Base-by-base conservation (phyloP, 2,888 invertebrate species). In the Drosophila longiperda region DNA sequence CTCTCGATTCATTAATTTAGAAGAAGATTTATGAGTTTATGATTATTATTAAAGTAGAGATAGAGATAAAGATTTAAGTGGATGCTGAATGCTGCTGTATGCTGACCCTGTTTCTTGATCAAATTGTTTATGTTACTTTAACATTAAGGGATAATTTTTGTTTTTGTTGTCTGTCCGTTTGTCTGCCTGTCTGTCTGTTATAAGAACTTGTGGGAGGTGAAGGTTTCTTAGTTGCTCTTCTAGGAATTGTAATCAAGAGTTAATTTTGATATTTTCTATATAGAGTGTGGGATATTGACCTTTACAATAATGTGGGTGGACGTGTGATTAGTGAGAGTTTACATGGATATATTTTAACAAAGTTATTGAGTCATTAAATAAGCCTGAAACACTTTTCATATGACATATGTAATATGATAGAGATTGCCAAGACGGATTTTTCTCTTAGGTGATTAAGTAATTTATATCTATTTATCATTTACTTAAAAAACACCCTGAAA, bases 1-100 rank as follows among this genome's bases (percentile, higher is more conserved):
- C 55, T 38, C 54, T 54, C 67, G 59, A 45, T 80, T 87, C 72
- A 73, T 84, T 87, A 82, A 84, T 84, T 54, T 69, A 54, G 48
- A 60, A n/a, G 38, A 72, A 82, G 84, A 85, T 85, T 87, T 85
- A 87, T 78, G 84, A 72, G 70, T 71, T 84, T 85, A 84, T 87
- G 87, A 82, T 82, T 80, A 66, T 74, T 83, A 80, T 80, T 75
- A 63, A 69, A 80, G 80, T 82, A 75, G 65, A 69, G 83, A 82
- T 82, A 76, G 65, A 75, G 83, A 78, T 80, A 75, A 63, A 64
- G 83, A 62, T 71, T 73, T 64, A 73, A 73, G 73, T 57, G 68
- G 55, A 55, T 67, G 45, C 42, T 57, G 68, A 52, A 55, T 67
- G 45, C 42, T 17, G 42, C 48, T 53, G 29, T 61, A 29, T 29